phyloP scores from a whole-genome alignment of 2,113 vertebrate species.

The Pipra filicauda region DNA sequence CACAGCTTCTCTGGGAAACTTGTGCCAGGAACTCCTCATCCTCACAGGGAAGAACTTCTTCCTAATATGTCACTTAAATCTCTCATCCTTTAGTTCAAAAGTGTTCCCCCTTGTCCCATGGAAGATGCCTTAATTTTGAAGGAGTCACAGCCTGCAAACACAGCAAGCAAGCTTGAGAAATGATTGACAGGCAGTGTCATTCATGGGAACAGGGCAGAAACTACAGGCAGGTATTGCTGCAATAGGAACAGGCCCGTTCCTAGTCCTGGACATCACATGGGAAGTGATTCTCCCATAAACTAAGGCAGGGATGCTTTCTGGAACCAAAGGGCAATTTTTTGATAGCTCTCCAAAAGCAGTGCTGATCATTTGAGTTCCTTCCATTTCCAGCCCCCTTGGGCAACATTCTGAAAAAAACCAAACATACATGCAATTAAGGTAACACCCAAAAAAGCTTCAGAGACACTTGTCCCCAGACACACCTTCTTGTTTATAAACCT shows the following conservation, averaged over 20 bases:
- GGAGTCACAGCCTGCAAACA: not conserved
- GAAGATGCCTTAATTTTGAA: not conserved
- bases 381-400: fast-evolving
- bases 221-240: not conserved
- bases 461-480: not conserved
- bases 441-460: not conserved
- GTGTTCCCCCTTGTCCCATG: fast-evolving
- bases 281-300: not conserved
- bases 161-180: not conserved
- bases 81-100: not conserved
- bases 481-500: not conserved
- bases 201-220: not conserved
- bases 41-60: not conserved
- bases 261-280: not conserved
- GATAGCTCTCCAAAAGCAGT: not conserved
- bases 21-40: not conserved
- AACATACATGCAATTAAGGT: not conserved
- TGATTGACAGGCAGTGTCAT: not conserved
- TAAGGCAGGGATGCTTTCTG: not conserved
- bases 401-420: not conserved
- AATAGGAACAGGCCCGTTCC: not conserved
- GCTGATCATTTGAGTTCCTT: not conserved
- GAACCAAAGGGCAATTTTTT: not conserved
- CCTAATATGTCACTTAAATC: not conserved
- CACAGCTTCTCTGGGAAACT: not conserved